A percentile compares a stretch with the other conserved stretches of the same genome.
Conservation (phyloP, 2,888 invertebrate species). For the Sarcophaga caerulescens region DNA sequence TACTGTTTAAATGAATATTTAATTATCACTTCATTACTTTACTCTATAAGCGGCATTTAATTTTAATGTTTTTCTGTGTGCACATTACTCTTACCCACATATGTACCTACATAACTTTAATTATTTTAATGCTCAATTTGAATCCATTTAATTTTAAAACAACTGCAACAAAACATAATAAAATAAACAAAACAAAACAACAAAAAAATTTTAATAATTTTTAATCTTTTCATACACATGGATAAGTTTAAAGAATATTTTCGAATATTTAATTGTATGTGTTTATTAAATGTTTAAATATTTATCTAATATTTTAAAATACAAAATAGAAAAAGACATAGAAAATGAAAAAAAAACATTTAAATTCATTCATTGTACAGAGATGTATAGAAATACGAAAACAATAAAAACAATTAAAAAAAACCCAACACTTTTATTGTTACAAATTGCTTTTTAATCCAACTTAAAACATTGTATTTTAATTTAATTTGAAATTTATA, state of each 20-base stretch:
- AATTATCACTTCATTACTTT: too few species aligned
- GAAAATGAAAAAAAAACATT: too few species aligned
- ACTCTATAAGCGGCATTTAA: too few species aligned
- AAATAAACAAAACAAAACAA: too few species aligned
- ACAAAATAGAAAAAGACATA: not conserved
- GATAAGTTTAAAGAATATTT: not conserved
- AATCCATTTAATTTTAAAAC: not conserved
- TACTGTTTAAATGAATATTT: too few species aligned
- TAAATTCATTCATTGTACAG: not conserved
- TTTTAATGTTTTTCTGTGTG: too few species aligned
- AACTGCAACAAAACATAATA: too few species aligned
- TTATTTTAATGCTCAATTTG: slow-evolving; percentile 15
- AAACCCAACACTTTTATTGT: slow-evolving; percentile 13
- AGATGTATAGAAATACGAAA: not conserved
- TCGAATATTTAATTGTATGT: not conserved
- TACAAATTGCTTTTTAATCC: slow-evolving; percentile 21
- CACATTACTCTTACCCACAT: not conserved
- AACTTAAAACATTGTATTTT: slow-evolving; percentile 4
- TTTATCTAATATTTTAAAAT: slow-evolving; percentile 6
- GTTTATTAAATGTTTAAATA: slow-evolving; percentile 7
- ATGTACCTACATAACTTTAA: not conserved
- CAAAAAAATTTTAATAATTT: not conserved
- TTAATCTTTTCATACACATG: slow-evolving; percentile 1
- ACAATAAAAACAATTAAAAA: not conserved
- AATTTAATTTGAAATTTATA: not conserved